Evolutionary conservation across 2,113 vertebrate species (phyloP), one percentile per base, ranked within the genome.

Genomic region (Phrynosoma blainvillii): DNA sequence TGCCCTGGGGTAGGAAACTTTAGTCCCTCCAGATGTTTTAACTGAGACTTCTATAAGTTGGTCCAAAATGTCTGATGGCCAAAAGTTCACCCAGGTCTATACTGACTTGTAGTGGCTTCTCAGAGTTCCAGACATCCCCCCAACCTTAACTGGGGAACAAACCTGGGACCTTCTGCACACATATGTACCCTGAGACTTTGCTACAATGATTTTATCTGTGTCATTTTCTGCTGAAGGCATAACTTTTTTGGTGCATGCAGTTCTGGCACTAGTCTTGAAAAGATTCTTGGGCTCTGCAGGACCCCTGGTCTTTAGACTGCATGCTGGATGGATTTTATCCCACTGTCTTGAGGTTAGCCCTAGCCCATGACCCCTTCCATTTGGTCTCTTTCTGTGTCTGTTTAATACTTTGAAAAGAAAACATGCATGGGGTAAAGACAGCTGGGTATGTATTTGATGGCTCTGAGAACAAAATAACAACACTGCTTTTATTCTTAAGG

Each of bases 301-400:
- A 78, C 77, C 42, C 30, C 13, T 77, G 30, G 27, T 68, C 59
- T 76, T 65, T 78, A 8, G 27, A 47, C 75, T 86, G 30, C 14
- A 8, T 87, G 59, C 30, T 25, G 71, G 12, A 75, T 75, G 40
- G n/a, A 75, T 36, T 73, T 23, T 30, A 81, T 77, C 77, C 74
- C 66, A 74, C 66, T 88, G 81, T 65, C 80, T 88, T 88, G 81
- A 88, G 30, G 27, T 52, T 82, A 18, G 40, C 86, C 59, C 9
- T 88, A 62, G 21, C 59, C 42, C 25, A 30, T 30, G 5, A 47
- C 40, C 16, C 14, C n/a, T 83, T 83, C 62, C 65, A 21, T 82
- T 84, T 88, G 59, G 73, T 76, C 30, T 76, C 42, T 76, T 23
- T 85, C 73, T 36, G 21, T 70, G n/a, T 21, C 30, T 56, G 25